A percentile compares a stretch with the other conserved stretches of the same genome.
phyloP scores from a whole-genome alignment of 2,888 invertebrate species.

The Pterobdella sp. region DNA sequence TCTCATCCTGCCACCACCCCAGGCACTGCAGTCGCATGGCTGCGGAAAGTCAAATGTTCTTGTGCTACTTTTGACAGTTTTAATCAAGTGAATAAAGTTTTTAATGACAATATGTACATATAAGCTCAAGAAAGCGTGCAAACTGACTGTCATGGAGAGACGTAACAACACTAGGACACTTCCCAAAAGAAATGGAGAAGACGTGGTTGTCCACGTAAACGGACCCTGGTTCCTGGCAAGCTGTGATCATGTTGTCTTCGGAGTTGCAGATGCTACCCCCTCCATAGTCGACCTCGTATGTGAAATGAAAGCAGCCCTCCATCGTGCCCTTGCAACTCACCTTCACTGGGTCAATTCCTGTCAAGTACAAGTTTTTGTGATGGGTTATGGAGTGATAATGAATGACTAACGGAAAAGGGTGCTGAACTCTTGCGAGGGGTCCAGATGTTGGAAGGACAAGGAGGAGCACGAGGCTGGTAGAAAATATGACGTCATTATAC shows the following conservation, averaged over 20 bases:
- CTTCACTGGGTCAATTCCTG: background rate
- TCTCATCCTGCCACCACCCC: slow-evolving; percentile 47
- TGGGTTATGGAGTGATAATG: too few species aligned
- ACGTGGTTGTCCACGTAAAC: slow-evolving; percentile 94
- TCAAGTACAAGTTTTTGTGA: too few species aligned
- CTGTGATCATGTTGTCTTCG: slow-evolving; percentile 74
- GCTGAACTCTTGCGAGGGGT: too few species aligned
- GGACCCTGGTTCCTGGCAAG: slow-evolving; percentile 90
- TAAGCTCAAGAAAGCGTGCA: background rate
- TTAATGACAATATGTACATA: background rate
- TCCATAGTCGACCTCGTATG: slow-evolving; percentile 45
- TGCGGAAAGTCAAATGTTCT: slow-evolving; percentile 34
- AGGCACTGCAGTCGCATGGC: slow-evolving; percentile 47
- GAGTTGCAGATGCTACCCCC: slow-evolving; percentile 62
- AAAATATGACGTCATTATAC: too few species aligned
- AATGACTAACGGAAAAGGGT: too few species aligned
- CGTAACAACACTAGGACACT: slow-evolving; percentile 57
- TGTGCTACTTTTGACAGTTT: background rate
- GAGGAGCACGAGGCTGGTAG: too few species aligned
- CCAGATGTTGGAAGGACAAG: too few species aligned
- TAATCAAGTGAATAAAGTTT: too few species aligned
- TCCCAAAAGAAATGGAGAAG: slow-evolving; percentile 84
- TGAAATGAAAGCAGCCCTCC: slow-evolving; percentile 49
- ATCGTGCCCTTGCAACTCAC: slow-evolving; percentile 47
- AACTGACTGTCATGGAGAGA: slow-evolving; percentile 43